phyloP scores from a whole-genome alignment of 2,113 vertebrate species.

The Gallinago undulata region DNA sequence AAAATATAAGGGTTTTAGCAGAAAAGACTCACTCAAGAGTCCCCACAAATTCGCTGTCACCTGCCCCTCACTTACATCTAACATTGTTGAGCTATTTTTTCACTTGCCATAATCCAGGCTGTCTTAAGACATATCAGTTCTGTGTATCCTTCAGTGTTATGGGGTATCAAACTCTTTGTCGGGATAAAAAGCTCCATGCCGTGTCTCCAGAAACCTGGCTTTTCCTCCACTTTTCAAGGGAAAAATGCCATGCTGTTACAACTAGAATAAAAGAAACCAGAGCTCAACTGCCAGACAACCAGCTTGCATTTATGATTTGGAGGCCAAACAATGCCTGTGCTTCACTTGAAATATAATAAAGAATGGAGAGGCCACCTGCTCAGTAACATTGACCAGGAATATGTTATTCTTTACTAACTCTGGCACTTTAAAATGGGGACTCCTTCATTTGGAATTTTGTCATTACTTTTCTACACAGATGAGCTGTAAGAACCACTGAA shows the following conservation, averaged over 20 bases:
- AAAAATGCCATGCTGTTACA: neutral
- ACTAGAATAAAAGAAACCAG: neutral
- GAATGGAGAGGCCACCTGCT: neutral
- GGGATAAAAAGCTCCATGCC: neutral
- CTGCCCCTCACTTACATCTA: neutral
- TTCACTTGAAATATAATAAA: neutral
- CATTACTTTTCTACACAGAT: neutral
- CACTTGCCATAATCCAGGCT: neutral
- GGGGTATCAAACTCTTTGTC: neutral
- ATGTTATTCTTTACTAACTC: neutral
- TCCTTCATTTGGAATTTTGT: neutral
- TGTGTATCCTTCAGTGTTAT: neutral
- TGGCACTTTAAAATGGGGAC: neutral
- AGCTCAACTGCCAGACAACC: neutral
- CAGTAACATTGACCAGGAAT: neutral
- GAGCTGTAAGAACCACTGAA: neutral
- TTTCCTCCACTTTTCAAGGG: neutral
- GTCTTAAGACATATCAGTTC: neutral
- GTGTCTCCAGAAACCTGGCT: neutral
- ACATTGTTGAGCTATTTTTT: neutral
- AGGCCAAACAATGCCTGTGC: neutral
- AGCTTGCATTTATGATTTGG: neutral
- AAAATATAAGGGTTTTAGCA: neutral
- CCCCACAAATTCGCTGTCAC: neutral
- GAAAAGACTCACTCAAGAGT: neutral